phyloP scores from a whole-genome alignment of 2,797 vertebrate genomes.

The Leptoclinus maculatus region DNA sequence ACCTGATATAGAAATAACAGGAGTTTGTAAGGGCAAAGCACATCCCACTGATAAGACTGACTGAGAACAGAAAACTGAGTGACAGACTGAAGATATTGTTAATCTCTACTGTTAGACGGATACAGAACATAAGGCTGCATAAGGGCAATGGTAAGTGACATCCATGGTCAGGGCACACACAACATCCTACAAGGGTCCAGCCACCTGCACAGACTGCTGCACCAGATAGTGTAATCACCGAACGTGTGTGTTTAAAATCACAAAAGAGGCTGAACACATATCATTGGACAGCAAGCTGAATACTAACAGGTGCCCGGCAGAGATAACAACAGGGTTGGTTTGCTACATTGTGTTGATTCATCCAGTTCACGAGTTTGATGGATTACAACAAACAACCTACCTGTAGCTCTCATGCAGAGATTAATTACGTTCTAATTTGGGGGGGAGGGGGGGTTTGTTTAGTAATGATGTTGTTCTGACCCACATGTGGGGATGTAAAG shows the following conservation, averaged over 20 bases:
- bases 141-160: slow-evolving; percentile 16
- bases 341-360: slow-evolving; percentile 51
- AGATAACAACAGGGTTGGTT: slow-evolving; percentile 75
- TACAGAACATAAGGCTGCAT: neutral
- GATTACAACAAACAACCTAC: slow-evolving; percentile 68
- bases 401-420: slow-evolving; percentile 69
- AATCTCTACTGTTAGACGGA: slow-evolving; percentile 2
- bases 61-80: neutral
- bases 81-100: slow-evolving; percentile 19
- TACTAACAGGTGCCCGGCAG: slow-evolving; percentile 64
- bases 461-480: slow-evolving; percentile 75
- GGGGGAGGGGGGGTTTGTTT: slow-evolving; percentile 18
- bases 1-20: neutral
- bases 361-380: slow-evolving; percentile 64
- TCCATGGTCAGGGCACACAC: slow-evolving; percentile 10
- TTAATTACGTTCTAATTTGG: slow-evolving; percentile 80
- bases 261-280: slow-evolving; percentile 61
- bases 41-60: neutral
- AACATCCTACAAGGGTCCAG: slow-evolving; percentile 27
- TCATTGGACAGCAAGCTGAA: slow-evolving; percentile 46
- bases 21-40: neutral
- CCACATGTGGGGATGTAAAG: slow-evolving; percentile 75
- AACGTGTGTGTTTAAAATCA: slow-evolving; percentile 54
- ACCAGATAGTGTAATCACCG: slow-evolving; percentile 58
- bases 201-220: slow-evolving; percentile 37